These are phyloP conservation scores for Cephalopachus bancanus DNA, from an alignment of 2,797 vertebrate genomes.

Conservation along the genomic window DNA sequence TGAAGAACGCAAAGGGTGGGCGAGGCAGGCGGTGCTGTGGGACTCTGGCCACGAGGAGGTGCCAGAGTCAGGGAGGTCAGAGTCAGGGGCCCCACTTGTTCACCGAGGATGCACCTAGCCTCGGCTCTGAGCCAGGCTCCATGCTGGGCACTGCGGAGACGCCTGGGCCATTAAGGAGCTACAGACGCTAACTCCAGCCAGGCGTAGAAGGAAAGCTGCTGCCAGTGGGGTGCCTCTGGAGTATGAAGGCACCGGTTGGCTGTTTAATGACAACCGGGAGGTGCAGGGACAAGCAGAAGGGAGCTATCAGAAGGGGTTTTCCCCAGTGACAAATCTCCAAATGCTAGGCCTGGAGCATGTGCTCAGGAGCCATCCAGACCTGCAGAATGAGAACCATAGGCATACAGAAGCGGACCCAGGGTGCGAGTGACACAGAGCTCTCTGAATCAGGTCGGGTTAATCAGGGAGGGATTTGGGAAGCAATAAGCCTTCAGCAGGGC, in stretches of 20 bases:
- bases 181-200: not conserved
- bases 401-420: not conserved
- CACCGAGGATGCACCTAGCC: not conserved
- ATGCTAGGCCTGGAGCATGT: not conserved
- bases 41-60: not conserved
- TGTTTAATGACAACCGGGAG: not conserved
- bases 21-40: not conserved
- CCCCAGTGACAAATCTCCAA: not conserved
- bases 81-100: rapidly evolving
- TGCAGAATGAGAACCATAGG: not conserved
- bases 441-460: not conserved
- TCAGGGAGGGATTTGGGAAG: not conserved
- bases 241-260: not conserved
- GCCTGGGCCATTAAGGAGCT: not conserved
- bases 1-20: not conserved
- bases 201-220: not conserved
- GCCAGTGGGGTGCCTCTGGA: not conserved
- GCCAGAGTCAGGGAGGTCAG: not conserved
- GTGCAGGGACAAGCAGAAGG: not conserved
- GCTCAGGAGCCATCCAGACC: not conserved
- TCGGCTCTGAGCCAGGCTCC: rapidly evolving
- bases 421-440: rapidly evolving
- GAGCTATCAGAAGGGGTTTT: not conserved
- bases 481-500: not conserved
- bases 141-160: not conserved